These are phyloP conservation scores for Lottia gigantea DNA, from an alignment of 2,888 invertebrate species.

Conservation along the genomic window DNA sequence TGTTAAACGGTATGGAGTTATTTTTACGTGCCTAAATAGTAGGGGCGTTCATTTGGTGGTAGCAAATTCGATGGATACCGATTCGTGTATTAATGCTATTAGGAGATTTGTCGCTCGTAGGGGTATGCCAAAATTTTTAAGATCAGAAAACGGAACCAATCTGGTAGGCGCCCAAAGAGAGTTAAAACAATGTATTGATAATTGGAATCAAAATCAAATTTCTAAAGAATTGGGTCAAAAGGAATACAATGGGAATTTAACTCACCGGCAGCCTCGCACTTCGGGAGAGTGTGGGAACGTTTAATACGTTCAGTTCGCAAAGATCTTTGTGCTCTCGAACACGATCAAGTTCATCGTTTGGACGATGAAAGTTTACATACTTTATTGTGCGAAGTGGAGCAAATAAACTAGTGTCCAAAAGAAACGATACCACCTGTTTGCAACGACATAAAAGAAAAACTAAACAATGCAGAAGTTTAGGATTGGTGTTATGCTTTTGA, in stretches of 20 bases:
- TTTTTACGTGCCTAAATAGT: slow-evolving; percentile 33
- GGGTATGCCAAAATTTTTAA: slow-evolving; percentile 13
- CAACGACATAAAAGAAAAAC: too few relatives aligned
- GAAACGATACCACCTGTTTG: too few relatives aligned
- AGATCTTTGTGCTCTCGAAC: slow-evolving; percentile 23
- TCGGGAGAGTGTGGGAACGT: slow-evolving; percentile 36
- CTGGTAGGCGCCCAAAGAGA: slow-evolving; percentile 31
- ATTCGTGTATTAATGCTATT: slow-evolving; percentile 32
- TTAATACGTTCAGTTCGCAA: slow-evolving; percentile 29
- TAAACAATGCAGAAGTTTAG: too few relatives aligned
- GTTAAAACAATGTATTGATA: slow-evolving; percentile 21
- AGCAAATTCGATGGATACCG: slow-evolving; percentile 26
- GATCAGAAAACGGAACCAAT: slow-evolving; percentile 31
- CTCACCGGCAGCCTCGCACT: slow-evolving; percentile 31
- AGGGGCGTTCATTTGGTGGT: slow-evolving; percentile 32
- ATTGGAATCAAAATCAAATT: slow-evolving; percentile 27
- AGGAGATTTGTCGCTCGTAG: slow-evolving; percentile 26
- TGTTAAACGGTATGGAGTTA: slow-evolving; percentile 33
- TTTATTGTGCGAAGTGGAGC: slow-evolving; percentile 31
- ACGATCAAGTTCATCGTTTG: slow-evolving; percentile 20
- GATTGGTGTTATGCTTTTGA: too few relatives aligned
- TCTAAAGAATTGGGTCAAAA: slow-evolving; percentile 18
- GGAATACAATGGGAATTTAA: slow-evolving; percentile 33
- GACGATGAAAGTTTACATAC: slow-evolving; percentile 32
- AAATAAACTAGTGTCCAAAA: too few relatives aligned